These are phyloP conservation scores for Channa argus DNA, from an alignment of 2,113 vertebrate species.

Conservation along the genomic window DNA sequence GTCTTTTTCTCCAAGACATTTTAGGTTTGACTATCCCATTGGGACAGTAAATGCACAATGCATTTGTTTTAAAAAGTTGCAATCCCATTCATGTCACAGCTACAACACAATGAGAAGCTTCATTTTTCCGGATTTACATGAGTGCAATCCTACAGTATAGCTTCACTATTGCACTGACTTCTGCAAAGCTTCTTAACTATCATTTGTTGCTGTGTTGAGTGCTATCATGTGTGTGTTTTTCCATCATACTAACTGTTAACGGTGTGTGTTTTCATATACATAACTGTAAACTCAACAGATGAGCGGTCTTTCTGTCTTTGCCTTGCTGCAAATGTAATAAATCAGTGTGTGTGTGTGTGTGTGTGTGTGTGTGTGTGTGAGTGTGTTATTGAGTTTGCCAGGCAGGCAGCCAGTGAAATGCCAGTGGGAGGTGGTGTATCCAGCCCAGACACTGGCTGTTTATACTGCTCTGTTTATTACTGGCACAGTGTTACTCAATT, in stretches of 20 bases:
- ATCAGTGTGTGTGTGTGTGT: slow-evolving; percentile 32
- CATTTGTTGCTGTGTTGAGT: slow-evolving; percentile 41
- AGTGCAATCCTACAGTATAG: slow-evolving; percentile 23
- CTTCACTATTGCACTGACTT: slow-evolving; percentile 34
- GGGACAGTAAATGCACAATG: slow-evolving; percentile 35
- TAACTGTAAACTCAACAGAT: slow-evolving; percentile 28
- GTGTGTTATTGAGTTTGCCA: slow-evolving; percentile 51
- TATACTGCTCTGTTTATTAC: slow-evolving; percentile 79
- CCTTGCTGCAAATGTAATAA: slow-evolving; percentile 23
- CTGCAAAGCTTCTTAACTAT: slow-evolving; percentile 16
- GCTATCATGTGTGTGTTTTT: slow-evolving; percentile 34
- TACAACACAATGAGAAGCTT: slow-evolving; percentile 53
- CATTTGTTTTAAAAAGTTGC: slow-evolving; percentile 47
- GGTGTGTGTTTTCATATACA: slow-evolving; percentile 29
- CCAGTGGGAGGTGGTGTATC: slow-evolving; percentile 70
- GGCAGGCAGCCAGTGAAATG: slow-evolving; percentile 70
- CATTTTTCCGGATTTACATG: slow-evolving; percentile 46
- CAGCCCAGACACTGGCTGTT: slow-evolving; percentile 76
- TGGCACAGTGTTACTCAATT: slow-evolving; percentile 78
- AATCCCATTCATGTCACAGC: slow-evolving; percentile 46
- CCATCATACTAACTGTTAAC: slow-evolving; percentile 6
- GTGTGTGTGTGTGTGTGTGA: slow-evolving; percentile 14
- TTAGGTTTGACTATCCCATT: slow-evolving; percentile 37
- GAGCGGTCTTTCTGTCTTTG: slow-evolving; percentile 34
- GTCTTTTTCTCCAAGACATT: slow-evolving; percentile 26